Conservation (phyloP, 2,797 vertebrate genomes). For the Hipposideros larvatus region DNA sequence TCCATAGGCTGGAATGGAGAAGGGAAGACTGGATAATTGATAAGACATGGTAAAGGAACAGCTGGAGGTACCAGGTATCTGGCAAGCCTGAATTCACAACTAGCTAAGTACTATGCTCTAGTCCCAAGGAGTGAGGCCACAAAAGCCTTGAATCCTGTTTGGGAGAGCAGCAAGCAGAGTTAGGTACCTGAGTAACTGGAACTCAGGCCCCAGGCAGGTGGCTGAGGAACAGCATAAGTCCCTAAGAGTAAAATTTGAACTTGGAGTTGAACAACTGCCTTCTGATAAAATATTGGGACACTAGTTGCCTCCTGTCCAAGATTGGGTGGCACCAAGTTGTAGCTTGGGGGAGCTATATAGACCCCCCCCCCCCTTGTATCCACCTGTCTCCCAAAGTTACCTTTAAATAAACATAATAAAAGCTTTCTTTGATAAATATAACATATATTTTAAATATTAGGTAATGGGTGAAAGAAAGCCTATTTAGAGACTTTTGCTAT, state of each 20-base stretch:
- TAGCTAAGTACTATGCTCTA: not conserved
- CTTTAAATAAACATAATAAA: constrained; percentile 1
- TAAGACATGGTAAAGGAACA: not conserved
- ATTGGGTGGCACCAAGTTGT: not conserved
- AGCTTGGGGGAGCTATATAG: not conserved
- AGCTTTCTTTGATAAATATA: not conserved
- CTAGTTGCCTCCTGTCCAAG: not conserved
- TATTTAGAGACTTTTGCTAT: not conserved
- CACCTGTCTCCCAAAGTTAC: not conserved
- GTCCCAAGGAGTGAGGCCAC: not conserved
- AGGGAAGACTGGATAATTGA: not conserved
- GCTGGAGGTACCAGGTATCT: not conserved
- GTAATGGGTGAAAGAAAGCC: not conserved
- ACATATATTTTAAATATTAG: constrained; percentile 6
- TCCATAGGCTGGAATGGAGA: not conserved
- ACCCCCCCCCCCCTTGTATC: not conserved
- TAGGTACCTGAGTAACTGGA: not conserved
- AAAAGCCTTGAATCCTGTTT: not conserved
- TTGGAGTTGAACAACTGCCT: not conserved
- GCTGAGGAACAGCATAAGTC: not conserved
- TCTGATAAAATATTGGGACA: constrained; percentile 24
- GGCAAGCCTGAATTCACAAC: not conserved
- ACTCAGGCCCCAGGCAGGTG: not conserved
- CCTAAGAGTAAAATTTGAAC: not conserved
- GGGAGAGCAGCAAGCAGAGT: not conserved